Base-by-base conservation (phyloP, 2,888 invertebrate species). In the Cepaea hortensis region DNA sequence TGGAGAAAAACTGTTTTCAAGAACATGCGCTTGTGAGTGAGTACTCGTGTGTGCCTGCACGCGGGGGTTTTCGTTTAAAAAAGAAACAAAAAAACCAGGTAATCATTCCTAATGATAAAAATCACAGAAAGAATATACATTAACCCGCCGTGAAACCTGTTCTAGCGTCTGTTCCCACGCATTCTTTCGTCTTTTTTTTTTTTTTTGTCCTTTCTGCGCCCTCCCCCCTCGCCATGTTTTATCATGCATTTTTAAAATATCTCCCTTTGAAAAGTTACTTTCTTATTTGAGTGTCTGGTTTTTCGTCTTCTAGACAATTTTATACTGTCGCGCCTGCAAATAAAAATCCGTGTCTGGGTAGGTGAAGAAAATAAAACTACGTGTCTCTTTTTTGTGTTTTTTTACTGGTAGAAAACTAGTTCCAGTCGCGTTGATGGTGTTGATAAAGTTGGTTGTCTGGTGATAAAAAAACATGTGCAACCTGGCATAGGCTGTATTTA, bases 41-140 rank as follows among this genome's bases (percentile, higher is more conserved):
- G 35, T 35, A 55, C 55, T 55, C 55, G 55, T 55, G 7, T 55
- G 55, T 55, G 55, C 55, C 6, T 9, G 55, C 55, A 11, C 55
- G 55, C 55, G 55, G 55, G 11, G 55, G 6, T 55, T 55, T 11
- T 55, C 11, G 6, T 55, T 55, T 55, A 55, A 55, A 55, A 35
- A 35, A 35, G 35, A 35, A 35, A 35, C 35, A 35, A 35, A 35
- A 35, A 35, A 11, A 55, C 55, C 7, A 76, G 76, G 20, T 50
- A 76, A 76, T 76, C 50, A 76, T 50, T 76, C 20, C 76, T 50
- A 50, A 48, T 76, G 76, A 76, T 7, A 76, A 76, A 76, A 50
- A 50, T n/a, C 48, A 20, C 76, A 15, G 23, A 76, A 76, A 76
- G 50, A 76, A 50, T 23, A 48, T 48, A 50, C 76, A 50, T 76